Evolutionary conservation across 2,888 invertebrate genomes (phyloP).

Genomic region (Dusona sp.): DNA sequence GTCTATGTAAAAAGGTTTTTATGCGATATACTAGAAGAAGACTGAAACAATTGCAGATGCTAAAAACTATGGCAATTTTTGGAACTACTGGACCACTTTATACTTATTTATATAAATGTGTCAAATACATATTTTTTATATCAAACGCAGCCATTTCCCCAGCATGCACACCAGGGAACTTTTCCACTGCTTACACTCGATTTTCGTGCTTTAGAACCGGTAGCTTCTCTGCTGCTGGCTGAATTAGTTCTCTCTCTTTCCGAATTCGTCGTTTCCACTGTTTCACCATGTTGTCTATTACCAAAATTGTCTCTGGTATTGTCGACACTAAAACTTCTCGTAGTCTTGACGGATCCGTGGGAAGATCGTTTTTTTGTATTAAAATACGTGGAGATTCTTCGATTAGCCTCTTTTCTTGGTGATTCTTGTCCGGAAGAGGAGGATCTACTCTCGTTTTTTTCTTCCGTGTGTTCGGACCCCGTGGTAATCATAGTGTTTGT

Average conservation of each 20-base stretch:
- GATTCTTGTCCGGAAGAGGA: constrained; percentile 85
- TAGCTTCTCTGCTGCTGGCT: constrained; percentile 87
- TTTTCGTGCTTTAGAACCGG: constrained; percentile 86
- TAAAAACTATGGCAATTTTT: neutral
- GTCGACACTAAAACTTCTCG: constrained; percentile 78
- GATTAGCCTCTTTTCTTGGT: constrained; percentile 80
- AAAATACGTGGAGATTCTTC: constrained; percentile 77
- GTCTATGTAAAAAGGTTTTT: no score
- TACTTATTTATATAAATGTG: neutral
- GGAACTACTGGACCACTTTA: neutral
- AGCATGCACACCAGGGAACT: constrained; percentile 94
- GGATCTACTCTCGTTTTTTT: constrained; percentile 82
- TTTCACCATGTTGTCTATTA: constrained; percentile 42
- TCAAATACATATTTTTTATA: neutral
- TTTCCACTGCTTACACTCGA: constrained; percentile 89
- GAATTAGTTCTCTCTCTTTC: constrained; percentile 89
- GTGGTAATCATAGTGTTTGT: constrained; percentile 66
- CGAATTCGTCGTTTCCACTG: constrained; percentile 83
- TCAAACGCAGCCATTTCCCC: constrained; percentile 92
- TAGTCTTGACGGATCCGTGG: constrained; percentile 76
- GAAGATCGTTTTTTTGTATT: constrained; percentile 80
- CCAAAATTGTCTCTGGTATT: constrained; percentile 66
- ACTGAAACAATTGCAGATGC: neutral
- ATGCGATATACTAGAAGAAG: no score
- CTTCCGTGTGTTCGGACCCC: constrained; percentile 72